These are phyloP conservation scores for Megalopta genalis DNA, from an alignment of 1,140 invertebrate genomes.

Conservation along the genomic window DNA sequence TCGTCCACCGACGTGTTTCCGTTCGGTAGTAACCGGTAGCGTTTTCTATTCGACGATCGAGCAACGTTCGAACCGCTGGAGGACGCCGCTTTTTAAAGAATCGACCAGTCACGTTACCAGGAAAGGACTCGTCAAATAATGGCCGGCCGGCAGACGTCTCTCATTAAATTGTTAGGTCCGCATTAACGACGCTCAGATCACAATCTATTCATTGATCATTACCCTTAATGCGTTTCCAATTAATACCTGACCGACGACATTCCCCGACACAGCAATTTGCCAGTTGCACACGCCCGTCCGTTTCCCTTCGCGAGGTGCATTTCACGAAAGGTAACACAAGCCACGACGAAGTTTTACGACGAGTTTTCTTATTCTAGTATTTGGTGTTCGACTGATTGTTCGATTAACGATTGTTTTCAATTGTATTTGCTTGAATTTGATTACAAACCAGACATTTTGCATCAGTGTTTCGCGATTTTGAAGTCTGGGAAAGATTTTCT, in stretches of 20 bases:
- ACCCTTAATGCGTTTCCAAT: conserved; percentile 71
- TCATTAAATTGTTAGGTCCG: conserved; percentile 77
- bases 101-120: conserved; percentile 64
- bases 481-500: too few relatives aligned
- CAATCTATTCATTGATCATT: conserved; percentile 72
- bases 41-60: conserved; percentile 10
- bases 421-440: too few relatives aligned
- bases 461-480: too few relatives aligned
- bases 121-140: conserved; percentile 67
- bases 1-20: neutral
- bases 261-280: neutral
- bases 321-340: neutral
- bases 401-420: too few relatives aligned
- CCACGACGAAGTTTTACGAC: too few relatives aligned
- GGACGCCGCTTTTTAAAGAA: conserved; percentile 45
- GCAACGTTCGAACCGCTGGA: conserved; percentile 1
- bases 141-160: conserved; percentile 66
- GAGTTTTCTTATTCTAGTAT: too few relatives aligned
- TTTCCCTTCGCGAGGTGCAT: neutral
- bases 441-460: too few relatives aligned
- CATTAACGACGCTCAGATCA: conserved; percentile 71
- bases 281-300: neutral
- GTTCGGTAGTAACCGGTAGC: neutral
- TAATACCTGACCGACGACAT: conserved; percentile 59
- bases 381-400: too few relatives aligned